Percentiles rank a stretch among this genome's conserved stretches.
These are phyloP conservation scores for Anodontia alba DNA, from an alignment of 2,888 invertebrate genomes.

Conservation along the genomic window DNA sequence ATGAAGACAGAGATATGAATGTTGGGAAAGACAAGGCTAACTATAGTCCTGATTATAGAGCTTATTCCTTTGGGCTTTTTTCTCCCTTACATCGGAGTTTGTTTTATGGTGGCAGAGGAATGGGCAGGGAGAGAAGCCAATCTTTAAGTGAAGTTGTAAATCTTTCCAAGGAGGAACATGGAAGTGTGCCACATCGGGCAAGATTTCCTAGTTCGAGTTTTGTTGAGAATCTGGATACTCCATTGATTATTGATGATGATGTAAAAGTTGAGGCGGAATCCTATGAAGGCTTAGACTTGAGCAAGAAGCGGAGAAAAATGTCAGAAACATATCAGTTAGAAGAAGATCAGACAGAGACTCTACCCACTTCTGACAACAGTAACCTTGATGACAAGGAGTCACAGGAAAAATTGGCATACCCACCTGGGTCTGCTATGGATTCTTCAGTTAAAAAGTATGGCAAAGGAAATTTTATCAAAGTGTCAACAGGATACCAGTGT, in stretches of 20 bases:
- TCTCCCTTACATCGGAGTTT: slow-evolving; percentile 52
- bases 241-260: slow-evolving; percentile 56
- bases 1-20: background rate
- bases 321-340: slow-evolving; percentile 41
- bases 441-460: slow-evolving; percentile 59
- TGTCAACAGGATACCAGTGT: slow-evolving; percentile 61
- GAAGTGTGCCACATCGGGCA: slow-evolving; percentile 23
- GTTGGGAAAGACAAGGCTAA: background rate
- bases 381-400: slow-evolving; percentile 39
- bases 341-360: slow-evolving; percentile 21
- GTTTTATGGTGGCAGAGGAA: slow-evolving; percentile 29
- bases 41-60: background rate
- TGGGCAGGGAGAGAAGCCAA: slow-evolving; percentile 52
- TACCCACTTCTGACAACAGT: slow-evolving; percentile 22
- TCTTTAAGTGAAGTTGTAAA: slow-evolving; percentile 57
- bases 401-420: slow-evolving; percentile 25
- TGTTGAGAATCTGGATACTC: slow-evolving; percentile 54
- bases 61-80: slow-evolving; percentile 35
- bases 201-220: slow-evolving; percentile 60
- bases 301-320: slow-evolving; percentile 58
- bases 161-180: slow-evolving; percentile 34
- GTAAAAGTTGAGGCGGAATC: slow-evolving; percentile 19
- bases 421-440: slow-evolving; percentile 31
- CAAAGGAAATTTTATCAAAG: slow-evolving; percentile 63
- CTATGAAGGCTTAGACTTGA: slow-evolving; percentile 57